Percentiles rank a stretch among this genome's conserved stretches.
Evolutionary conservation across 2,888 invertebrate species (phyloP).

Genomic region (Orthonevra nobilis): DNA sequence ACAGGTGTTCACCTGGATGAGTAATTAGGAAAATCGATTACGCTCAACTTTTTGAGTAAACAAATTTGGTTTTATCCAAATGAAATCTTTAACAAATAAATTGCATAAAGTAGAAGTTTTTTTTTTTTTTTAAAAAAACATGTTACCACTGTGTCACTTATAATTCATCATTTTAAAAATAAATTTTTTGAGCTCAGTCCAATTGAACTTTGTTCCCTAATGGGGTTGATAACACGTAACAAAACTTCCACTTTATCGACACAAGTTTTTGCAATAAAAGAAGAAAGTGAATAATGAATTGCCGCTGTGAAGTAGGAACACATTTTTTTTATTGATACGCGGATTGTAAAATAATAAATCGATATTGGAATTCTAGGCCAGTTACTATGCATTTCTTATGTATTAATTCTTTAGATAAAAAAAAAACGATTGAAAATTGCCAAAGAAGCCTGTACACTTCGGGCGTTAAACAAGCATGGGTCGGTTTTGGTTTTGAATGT

Average conservation of each 20-base stretch:
- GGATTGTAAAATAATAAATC: constrained; percentile 29
- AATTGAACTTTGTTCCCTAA: constrained; percentile 39
- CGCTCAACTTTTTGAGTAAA: constrained; percentile 7
- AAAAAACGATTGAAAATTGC: too few species aligned
- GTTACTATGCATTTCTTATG: too few species aligned
- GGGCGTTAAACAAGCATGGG: too few species aligned
- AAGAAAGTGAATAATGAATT: constrained; percentile 7
- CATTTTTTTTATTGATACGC: neutral
- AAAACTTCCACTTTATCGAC: constrained; percentile 10
- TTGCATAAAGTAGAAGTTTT: constrained; percentile 1
- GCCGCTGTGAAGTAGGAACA: constrained; percentile 1
- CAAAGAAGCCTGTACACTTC: too few species aligned
- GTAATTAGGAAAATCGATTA: constrained; percentile 22
- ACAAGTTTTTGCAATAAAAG: constrained; percentile 25
- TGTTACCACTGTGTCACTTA: too few species aligned
- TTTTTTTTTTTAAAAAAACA: too few species aligned
- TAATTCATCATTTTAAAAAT: constrained; percentile 8
- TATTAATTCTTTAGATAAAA: too few species aligned
- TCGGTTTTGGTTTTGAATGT: too few species aligned
- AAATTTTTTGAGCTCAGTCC: neutral
- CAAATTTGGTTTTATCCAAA: constrained; percentile 9
- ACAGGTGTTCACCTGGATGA: neutral
- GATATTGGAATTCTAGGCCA: neutral
- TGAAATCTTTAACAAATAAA: neutral
- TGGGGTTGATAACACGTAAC: constrained; percentile 12